Evolutionary conservation across 2,113 vertebrate species (phyloP).

Genomic region (Rissa tridactyla): DNA sequence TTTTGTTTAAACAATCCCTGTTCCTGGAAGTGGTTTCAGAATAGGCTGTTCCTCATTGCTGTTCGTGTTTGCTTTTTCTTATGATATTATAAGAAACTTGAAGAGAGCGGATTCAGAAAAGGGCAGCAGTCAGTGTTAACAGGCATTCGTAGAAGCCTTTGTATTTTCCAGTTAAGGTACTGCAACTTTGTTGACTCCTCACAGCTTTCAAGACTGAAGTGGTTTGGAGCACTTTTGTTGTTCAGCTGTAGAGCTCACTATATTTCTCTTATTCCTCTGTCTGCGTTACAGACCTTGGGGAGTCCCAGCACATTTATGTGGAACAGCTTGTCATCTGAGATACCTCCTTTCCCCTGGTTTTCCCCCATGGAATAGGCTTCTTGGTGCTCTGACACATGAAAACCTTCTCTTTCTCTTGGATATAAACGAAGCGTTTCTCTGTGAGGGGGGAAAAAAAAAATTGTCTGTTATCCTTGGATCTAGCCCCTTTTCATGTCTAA

Average conservation of each 20-base stretch:
- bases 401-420: background rate
- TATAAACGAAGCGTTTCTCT: background rate
- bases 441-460: background rate
- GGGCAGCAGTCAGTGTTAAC: background rate
- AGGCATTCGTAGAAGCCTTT: background rate
- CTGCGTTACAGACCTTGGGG: background rate
- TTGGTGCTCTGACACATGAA: background rate
- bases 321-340: background rate
- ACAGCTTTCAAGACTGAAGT: background rate
- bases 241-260: background rate
- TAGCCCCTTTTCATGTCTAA: background rate
- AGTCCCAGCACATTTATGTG: background rate
- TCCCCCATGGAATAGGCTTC: background rate
- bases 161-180: background rate
- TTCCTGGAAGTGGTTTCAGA: constrained; percentile 76
- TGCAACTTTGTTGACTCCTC: background rate
- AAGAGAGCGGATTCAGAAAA: background rate
- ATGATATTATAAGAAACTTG: constrained; percentile 21
- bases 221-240: background rate
- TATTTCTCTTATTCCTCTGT: background rate
- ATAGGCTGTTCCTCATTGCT: constrained; percentile 65
- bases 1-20: constrained; percentile 75
- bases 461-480: background rate
- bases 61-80: constrained; percentile 64
- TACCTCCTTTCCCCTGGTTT: background rate